These are phyloP conservation scores for Picathartes gymnocephalus DNA, from an alignment of 2,113 vertebrate genomes.

Conservation along the genomic window DNA sequence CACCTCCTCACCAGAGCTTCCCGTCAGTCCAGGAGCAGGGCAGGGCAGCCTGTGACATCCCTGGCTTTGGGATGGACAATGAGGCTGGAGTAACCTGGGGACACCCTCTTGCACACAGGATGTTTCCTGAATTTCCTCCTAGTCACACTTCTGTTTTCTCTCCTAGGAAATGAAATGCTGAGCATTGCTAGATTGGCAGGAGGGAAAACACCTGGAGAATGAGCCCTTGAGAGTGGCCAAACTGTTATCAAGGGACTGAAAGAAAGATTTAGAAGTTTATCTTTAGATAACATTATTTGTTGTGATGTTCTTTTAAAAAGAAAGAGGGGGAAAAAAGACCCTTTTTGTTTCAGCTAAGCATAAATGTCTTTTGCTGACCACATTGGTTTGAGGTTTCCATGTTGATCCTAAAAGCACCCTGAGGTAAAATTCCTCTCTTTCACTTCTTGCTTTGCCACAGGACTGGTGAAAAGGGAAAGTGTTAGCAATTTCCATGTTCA, in stretches of 20 bases:
- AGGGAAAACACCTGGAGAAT: background rate
- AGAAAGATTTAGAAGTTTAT: background rate
- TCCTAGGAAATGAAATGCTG: background rate
- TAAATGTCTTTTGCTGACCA: constrained; percentile 14
- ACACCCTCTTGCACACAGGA: background rate
- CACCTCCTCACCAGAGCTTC: background rate
- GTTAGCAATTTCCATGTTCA: constrained; percentile 6
- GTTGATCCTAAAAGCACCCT: background rate
- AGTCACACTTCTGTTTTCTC: background rate
- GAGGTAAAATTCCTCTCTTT: background rate
- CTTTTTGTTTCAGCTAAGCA: background rate
- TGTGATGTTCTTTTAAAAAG: background rate
- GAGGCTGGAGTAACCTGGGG: background rate
- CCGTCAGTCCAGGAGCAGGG: background rate
- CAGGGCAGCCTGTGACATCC: background rate
- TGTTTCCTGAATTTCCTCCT: background rate
- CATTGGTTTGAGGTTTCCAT: background rate
- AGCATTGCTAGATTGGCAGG: background rate
- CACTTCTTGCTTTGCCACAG: background rate
- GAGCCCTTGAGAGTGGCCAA: background rate
- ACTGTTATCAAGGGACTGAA: background rate
- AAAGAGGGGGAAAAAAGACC: background rate
- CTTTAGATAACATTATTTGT: background rate
- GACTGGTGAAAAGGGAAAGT: constrained; percentile 1
- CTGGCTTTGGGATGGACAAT: background rate